phyloP scores from a whole-genome alignment of 2,888 invertebrate genomes.

The Barypeithes pellucidus region DNA sequence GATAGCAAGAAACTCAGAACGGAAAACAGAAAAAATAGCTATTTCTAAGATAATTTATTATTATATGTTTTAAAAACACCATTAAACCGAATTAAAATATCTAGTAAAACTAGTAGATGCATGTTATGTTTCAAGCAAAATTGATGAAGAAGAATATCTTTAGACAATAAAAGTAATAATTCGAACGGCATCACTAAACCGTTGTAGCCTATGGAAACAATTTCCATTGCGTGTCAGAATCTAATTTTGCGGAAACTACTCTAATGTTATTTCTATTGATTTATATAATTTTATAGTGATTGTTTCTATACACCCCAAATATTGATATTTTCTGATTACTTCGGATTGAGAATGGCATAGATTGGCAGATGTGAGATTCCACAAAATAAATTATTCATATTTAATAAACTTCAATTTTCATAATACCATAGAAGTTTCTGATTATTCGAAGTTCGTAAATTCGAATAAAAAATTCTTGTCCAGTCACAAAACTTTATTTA shows the following conservation, averaged over 20 bases:
- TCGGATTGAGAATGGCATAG: constrained; percentile 27
- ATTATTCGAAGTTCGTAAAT: no score
- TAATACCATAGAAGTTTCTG: no score
- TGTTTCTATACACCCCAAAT: constrained; percentile 39
- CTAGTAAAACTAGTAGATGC: background rate
- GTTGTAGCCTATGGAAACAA: constrained; percentile 51
- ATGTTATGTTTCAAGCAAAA: constrained; percentile 24
- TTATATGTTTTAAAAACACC: no score
- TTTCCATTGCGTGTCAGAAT: constrained; percentile 51
- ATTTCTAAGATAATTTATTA: no score
- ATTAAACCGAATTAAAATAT: background rate
- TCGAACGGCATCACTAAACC: constrained; percentile 40
- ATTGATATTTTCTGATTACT: constrained; percentile 41
- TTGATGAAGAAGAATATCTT: constrained; percentile 41
- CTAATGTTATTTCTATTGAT: constrained; percentile 52
- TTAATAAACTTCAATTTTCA: no score
- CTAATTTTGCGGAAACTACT: constrained; percentile 51
- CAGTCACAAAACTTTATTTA: no score
- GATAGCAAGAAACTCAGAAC: no score
- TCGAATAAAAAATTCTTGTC: no score
- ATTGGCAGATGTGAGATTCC: constrained; percentile 17
- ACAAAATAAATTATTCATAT: constrained; percentile 10
- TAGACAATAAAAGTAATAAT: constrained; percentile 44
- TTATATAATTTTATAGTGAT: constrained; percentile 49
- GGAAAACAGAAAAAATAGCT: no score